Conservation (phyloP, 1,140 invertebrate species). For the Babylonia areolata region DNA sequence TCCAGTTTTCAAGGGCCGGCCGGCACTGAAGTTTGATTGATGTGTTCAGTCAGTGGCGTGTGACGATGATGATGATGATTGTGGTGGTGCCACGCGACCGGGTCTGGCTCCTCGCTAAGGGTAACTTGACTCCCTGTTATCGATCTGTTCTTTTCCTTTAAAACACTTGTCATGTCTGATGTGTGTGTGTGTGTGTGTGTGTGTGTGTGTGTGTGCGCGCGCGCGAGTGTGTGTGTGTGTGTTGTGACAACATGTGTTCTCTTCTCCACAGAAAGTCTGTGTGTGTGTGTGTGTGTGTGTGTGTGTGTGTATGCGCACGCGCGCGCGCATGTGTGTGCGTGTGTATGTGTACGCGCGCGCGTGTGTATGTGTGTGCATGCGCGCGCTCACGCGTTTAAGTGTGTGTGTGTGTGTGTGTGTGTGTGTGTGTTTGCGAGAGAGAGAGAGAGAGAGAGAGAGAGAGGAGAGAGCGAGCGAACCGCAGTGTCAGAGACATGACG, state of each 20-base stretch:
- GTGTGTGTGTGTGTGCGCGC: too few relatives aligned
- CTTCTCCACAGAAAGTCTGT: not conserved
- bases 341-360: too few relatives aligned
- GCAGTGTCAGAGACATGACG: not conserved
- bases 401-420: not conserved
- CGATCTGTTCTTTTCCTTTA: too few relatives aligned
- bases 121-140: too few relatives aligned
- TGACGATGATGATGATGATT: too few relatives aligned
- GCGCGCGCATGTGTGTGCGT: not conserved
- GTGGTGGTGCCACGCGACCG: too few relatives aligned
- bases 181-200: too few relatives aligned
- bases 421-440: not conserved
- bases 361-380: not conserved
- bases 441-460: slow-evolving; percentile 2
- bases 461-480: not conserved
- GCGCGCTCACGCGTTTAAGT: not conserved
- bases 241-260: not conserved
- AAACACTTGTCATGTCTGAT: too few relatives aligned
- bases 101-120: too few relatives aligned
- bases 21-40: too few relatives aligned
- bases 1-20: too few relatives aligned
- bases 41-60: too few relatives aligned
- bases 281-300: slow-evolving; percentile 6
- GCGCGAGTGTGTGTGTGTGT: not conserved
- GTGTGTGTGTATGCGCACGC: not conserved